Evolutionary conservation across 2,113 vertebrate genomes (phyloP).

Genomic region (Channa maculata): DNA sequence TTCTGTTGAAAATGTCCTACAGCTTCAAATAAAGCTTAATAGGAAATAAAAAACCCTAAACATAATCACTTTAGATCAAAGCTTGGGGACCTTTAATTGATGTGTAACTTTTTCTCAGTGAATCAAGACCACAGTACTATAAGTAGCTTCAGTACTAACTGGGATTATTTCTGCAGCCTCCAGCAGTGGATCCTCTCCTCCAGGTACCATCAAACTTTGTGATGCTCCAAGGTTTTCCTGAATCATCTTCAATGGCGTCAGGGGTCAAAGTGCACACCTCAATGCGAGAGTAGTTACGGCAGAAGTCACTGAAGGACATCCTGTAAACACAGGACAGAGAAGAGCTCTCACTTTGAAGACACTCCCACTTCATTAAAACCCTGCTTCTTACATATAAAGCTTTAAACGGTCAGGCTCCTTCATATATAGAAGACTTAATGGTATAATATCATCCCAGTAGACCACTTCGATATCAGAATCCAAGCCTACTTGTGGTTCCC

Average conservation of each 20-base stretch:
- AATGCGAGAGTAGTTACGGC: constrained; percentile 90
- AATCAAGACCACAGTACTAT: no score
- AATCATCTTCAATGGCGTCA: constrained; percentile 87
- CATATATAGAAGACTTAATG: no score
- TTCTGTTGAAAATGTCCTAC: not conserved
- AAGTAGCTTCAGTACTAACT: constrained; percentile 52
- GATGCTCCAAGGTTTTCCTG: constrained; percentile 91
- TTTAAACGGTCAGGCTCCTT: no score
- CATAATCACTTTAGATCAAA: not conserved
- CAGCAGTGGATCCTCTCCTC: constrained; percentile 92
- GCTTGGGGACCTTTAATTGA: no score
- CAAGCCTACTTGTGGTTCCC: no score
- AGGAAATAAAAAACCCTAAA: no score
- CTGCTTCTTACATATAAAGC: no score
- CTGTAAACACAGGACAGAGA: constrained; percentile 70
- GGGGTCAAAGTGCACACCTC: constrained; percentile 97
- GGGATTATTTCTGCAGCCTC: constrained; percentile 92
- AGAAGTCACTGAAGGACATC: constrained; percentile 93
- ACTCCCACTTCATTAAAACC: not conserved
- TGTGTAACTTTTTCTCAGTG: no score
- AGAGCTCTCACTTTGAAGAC: not conserved
- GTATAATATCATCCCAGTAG: no score
- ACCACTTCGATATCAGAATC: no score
- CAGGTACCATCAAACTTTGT: constrained; percentile 90
- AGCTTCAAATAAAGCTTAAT: no score